phyloP scores from a whole-genome alignment of 2,113 vertebrate species.

The Anser cygnoides region DNA sequence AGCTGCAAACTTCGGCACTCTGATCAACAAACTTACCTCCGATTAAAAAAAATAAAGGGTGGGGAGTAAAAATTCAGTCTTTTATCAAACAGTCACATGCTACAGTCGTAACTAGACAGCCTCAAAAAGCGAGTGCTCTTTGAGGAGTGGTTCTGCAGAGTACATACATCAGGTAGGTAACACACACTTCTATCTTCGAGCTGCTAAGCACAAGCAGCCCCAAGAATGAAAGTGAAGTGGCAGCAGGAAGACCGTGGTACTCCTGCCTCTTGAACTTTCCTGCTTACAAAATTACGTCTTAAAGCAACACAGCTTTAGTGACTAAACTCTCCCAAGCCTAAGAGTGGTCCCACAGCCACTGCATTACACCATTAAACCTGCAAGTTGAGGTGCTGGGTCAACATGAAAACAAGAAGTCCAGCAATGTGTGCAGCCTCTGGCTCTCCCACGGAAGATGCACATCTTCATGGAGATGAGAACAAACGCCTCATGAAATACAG shows the following conservation, averaged over 20 bases:
- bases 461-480: background rate
- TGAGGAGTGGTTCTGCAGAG: background rate
- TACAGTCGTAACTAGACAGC: background rate
- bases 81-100: background rate
- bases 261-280: background rate
- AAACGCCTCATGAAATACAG: fast-evolving
- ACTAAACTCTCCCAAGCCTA: background rate
- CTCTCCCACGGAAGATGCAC: background rate
- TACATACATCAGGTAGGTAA: background rate
- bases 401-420: background rate
- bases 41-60: background rate
- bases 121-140: background rate
- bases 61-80: too few relatives aligned
- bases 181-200: background rate
- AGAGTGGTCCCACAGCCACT: background rate
- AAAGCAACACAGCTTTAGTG: background rate
- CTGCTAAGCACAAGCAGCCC: background rate
- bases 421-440: background rate
- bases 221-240: background rate
- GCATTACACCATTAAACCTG: background rate
- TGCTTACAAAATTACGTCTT: background rate
- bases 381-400: background rate
- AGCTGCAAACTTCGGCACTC: background rate
- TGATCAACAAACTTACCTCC: background rate
- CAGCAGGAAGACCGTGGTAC: background rate